Percentiles rank a stretch among this genome's conserved stretches.
These are phyloP conservation scores for Blera fallax DNA, from an alignment of 2,888 invertebrate species.

Conservation along the genomic window DNA sequence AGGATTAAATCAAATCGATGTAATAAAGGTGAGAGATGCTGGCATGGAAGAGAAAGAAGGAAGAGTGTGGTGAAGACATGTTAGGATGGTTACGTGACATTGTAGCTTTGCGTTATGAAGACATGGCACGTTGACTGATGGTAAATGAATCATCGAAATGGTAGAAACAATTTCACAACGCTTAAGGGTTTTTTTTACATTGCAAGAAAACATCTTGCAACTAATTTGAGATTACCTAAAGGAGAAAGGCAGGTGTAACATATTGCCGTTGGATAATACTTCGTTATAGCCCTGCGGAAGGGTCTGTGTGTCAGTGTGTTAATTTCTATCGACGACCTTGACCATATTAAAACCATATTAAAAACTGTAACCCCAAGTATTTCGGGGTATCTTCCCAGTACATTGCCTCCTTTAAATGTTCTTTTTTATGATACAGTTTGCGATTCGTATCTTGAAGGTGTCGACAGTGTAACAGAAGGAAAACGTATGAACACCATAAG, in stretches of 20 bases:
- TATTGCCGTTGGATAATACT: not conserved
- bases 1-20: conserved; percentile 65
- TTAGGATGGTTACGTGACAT: conserved; percentile 56
- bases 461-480: too few relatives aligned
- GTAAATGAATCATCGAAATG: conserved; percentile 17
- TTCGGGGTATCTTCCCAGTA: too few relatives aligned
- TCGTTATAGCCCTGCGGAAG: too few relatives aligned
- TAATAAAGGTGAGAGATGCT: conserved; percentile 61
- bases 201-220: not conserved
- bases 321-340: too few relatives aligned
- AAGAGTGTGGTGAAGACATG: conserved; percentile 21
- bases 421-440: too few relatives aligned
- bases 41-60: not conserved
- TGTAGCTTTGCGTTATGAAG: conserved; percentile 46
- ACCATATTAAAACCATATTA: too few relatives aligned
- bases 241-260: not conserved
- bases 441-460: too few relatives aligned
- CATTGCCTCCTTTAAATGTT: too few relatives aligned
- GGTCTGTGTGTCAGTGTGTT: too few relatives aligned
- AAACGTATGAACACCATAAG: too few relatives aligned
- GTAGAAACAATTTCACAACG: not conserved
- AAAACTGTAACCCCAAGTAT: too few relatives aligned
- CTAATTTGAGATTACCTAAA: not conserved
- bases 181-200: not conserved
- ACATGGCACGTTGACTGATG: conserved; percentile 18